phyloP scores from a whole-genome alignment of 1,140 invertebrate genomes.

The Zaprionus nigranus region DNA sequence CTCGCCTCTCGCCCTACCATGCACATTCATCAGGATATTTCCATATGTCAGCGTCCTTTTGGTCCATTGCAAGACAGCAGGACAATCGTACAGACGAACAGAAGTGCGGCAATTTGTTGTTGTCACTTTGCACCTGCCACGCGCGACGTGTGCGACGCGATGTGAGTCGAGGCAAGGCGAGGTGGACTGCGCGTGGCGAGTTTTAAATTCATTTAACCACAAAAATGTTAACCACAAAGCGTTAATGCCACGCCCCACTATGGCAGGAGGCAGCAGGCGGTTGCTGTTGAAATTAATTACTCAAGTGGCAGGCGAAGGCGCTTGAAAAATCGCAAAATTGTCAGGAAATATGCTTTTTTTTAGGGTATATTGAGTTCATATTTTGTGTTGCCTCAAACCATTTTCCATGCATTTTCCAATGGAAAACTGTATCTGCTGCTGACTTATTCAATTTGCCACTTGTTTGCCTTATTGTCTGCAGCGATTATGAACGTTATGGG shows the following conservation, averaged over 20 bases:
- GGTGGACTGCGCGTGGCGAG: conserved; percentile 42
- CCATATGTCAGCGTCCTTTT: conserved; percentile 72
- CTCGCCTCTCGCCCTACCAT: conserved; percentile 3
- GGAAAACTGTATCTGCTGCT: background rate
- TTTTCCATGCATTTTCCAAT: background rate
- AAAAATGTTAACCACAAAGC: conserved; percentile 81
- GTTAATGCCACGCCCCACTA: conserved; percentile 74
- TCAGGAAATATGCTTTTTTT: background rate
- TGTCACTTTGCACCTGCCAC: conserved; percentile 77
- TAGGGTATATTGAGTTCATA: background rate
- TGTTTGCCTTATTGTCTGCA: background rate
- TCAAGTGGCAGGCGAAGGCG: conserved; percentile 62
- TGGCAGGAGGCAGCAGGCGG: conserved; percentile 7
- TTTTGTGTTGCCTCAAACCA: background rate
- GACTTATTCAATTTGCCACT: conserved; percentile 6
- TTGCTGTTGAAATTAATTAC: conserved; percentile 75
- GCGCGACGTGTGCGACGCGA: conserved; percentile 24
- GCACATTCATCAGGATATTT: conserved; percentile 69
- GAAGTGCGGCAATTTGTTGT: conserved; percentile 74
- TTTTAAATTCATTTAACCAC: conserved; percentile 82
- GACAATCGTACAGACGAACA: conserved; percentile 10
- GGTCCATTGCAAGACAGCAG: conserved; percentile 40
- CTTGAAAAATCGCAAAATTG: no score
- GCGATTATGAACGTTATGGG: background rate
- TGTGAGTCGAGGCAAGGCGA: background rate